Conservation (phyloP, 2,888 invertebrate genomes). For the Petrolisthes cinctipes region DNA sequence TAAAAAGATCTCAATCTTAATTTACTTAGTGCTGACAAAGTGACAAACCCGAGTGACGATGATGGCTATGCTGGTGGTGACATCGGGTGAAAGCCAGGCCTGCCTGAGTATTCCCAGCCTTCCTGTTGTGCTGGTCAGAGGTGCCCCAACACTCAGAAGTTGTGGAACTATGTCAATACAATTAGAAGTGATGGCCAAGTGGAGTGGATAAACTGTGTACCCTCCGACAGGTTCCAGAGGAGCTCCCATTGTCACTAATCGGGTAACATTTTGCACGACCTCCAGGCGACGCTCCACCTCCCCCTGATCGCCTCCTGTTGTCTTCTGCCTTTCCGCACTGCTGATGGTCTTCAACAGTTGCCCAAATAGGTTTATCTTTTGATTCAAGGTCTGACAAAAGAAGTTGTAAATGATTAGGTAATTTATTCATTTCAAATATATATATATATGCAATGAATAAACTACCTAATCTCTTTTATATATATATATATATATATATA, state of each 20-base stretch:
- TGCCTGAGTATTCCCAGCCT: slow-evolving; percentile 7
- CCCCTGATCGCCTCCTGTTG: not conserved
- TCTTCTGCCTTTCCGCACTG: not conserved
- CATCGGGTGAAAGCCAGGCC: slow-evolving; percentile 33
- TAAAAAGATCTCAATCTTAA: too few relatives aligned
- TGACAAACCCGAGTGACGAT: slow-evolving; percentile 1
- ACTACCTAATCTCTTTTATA: too few relatives aligned
- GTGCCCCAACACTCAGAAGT: slow-evolving; percentile 16
- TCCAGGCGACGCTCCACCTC: not conserved
- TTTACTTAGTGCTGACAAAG: too few relatives aligned
- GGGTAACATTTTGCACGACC: not conserved
- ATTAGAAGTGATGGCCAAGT: slow-evolving; percentile 31
- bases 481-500: too few relatives aligned
- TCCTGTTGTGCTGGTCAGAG: slow-evolving; percentile 12
- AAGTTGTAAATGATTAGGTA: not conserved
- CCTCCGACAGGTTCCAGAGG: slow-evolving; percentile 29
- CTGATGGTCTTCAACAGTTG: not conserved
- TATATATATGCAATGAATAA: too few relatives aligned
- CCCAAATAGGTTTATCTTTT: not conserved
- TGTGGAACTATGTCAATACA: slow-evolving; percentile 21
- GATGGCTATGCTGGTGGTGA: slow-evolving; percentile 21
- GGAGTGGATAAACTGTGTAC: slow-evolving; percentile 2
- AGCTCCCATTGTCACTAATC: not conserved
- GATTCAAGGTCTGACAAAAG: not conserved
- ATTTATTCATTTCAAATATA: not conserved